phyloP scores from a whole-genome alignment of 1,140 invertebrate species.

The Anoplolepis gracilipes region DNA sequence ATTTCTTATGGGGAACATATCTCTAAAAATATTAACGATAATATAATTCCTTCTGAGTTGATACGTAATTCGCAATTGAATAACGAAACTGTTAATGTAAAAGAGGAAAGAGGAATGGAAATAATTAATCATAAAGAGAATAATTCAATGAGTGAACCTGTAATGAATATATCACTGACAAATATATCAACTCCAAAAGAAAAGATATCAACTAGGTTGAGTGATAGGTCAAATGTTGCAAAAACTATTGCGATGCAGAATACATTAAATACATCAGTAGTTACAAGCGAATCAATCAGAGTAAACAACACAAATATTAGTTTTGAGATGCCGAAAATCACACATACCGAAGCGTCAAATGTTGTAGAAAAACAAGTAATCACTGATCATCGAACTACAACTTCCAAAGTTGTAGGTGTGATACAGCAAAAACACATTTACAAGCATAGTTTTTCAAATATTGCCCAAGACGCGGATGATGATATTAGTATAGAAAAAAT shows the following conservation, averaged over 20 bases:
- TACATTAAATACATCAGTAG: not conserved
- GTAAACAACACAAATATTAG: not conserved
- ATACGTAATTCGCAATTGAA: not conserved
- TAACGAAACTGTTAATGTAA: not conserved
- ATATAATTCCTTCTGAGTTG: not conserved
- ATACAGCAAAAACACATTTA: slow-evolving; percentile 3
- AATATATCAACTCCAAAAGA: not conserved
- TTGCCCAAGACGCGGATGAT: slow-evolving; percentile 1
- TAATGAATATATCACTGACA: not conserved
- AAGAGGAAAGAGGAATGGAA: not conserved
- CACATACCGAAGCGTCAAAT: not conserved
- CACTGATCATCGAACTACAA: not conserved
- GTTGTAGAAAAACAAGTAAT: slow-evolving; percentile 4
- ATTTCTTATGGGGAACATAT: not conserved
- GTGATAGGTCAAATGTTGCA: not conserved
- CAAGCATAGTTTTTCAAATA: slow-evolving; percentile 6
- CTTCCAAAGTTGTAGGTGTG: not conserved
- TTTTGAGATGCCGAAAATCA: not conserved
- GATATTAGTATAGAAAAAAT: slow-evolving; percentile 54
- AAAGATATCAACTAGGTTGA: not conserved
- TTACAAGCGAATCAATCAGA: not conserved
- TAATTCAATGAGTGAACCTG: not conserved
- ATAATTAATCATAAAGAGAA: not conserved
- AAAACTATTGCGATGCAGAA: not conserved
- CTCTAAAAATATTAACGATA: not conserved